phyloP scores from a whole-genome alignment of 1,140 invertebrate species.

The Onthophagus taurus region DNA sequence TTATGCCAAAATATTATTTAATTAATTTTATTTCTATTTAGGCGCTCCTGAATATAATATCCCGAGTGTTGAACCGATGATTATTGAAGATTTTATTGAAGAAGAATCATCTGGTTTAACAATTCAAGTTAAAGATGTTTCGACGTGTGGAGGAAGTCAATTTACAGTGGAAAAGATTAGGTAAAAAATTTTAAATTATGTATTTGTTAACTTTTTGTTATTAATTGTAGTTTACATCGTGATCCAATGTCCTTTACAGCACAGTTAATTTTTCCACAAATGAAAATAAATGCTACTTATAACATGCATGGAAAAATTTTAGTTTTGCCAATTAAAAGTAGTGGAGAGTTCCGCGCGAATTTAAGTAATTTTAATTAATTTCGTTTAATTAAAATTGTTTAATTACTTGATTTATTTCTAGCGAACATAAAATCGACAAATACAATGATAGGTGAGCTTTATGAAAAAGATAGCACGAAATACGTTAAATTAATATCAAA shows the following conservation, averaged over 20 bases:
- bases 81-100: conserved; percentile 47
- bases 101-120: conserved; percentile 43
- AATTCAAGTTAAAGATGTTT: conserved; percentile 45
- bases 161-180: conserved; percentile 45
- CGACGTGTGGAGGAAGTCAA: conserved; percentile 49
- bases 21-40: conserved; percentile 3
- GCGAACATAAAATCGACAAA: conserved; percentile 46
- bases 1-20: conserved; percentile 4
- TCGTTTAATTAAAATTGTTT: conserved; percentile 27
- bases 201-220: conserved; percentile 16
- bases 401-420: conserved; percentile 30
- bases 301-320: conserved; percentile 50
- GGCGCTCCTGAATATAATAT: conserved; percentile 49
- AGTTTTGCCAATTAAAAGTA: conserved; percentile 49
- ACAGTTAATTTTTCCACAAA: conserved; percentile 44
- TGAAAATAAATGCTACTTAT: conserved; percentile 50
- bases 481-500: conserved; percentile 45
- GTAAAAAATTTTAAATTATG: conserved; percentile 35
- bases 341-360: conserved; percentile 50
- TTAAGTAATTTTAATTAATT: conserved; percentile 48
- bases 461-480: conserved; percentile 41
- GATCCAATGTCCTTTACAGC: conserved; percentile 40
- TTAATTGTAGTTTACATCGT: conserved; percentile 40
- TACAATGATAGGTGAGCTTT: conserved; percentile 39
- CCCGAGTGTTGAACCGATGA: conserved; percentile 50